Evolutionary conservation across 2,113 vertebrate species (phyloP), one percentile per base, ranked within the genome.

Genomic region (Eretmochelys imbricata): DNA sequence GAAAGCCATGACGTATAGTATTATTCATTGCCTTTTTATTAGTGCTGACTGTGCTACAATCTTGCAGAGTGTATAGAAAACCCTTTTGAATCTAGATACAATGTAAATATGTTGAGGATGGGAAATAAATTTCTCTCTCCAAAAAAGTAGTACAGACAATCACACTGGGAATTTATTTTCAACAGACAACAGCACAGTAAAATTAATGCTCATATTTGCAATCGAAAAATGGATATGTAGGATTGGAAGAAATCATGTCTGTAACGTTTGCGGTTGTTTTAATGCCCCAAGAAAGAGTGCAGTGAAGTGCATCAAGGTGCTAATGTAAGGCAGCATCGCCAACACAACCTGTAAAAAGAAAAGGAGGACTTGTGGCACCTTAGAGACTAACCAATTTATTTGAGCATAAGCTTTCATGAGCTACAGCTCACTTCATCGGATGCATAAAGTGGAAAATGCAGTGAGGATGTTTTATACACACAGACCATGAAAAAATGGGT

Each of bases 1-100:
- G 51, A 96, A 96, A 96, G 91, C 85, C 90, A 80, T 97, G 95
- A 95, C 24, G 0, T 85, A 80, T 72, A 84, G 42, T 76, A 93
- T 93, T 96, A 90, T 92, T 93, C 91, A 88, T 86, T 91, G 85
- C 80, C 87, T 91, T 97, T 72, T 97, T 97, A 91, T 95, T 94
- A 89, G 8, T 84, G 87, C 89, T 93, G 89, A 96, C 87, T 91
- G 17, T 1, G 1, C 54, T 65, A 49, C 24, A 8, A 62, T 82
- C 84, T 87, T 95, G 82, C 81, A 82, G 88, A 94, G 54, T n/a
- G 88, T 84, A 90, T 0, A 42, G 89, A 92, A 93, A 94, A 79
- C 48, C 59, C 80, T 87, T 96, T 94, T 94, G 94, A 97, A 94
- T 83, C 72, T 90, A 25, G 9, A 54, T 78, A 54, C 51, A 54